These are phyloP conservation scores for Babyrousa celebensis DNA, from an alignment of 2,797 vertebrate species.

Conservation along the genomic window DNA sequence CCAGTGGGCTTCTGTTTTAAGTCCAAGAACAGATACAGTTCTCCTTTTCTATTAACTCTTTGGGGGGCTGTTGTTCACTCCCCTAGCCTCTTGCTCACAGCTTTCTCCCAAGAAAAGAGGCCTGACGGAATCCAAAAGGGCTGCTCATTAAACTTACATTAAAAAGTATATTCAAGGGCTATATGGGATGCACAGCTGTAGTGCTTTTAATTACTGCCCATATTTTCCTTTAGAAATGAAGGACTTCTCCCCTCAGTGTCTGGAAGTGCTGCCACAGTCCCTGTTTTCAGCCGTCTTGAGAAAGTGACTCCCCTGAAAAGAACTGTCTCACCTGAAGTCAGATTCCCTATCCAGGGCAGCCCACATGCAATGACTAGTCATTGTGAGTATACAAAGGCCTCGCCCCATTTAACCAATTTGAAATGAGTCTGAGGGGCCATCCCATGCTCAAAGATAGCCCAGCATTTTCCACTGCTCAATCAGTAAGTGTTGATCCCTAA, in stretches of 20 bases:
- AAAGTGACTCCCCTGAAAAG: background rate
- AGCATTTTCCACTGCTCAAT: background rate
- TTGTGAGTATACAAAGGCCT: background rate
- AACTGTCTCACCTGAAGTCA: background rate
- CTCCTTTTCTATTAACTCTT: background rate
- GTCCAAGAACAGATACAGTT: background rate
- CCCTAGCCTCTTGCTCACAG: background rate
- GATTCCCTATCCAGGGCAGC: background rate
- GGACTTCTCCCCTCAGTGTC: background rate
- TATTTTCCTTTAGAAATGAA: background rate
- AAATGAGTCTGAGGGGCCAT: background rate
- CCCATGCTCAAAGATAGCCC: background rate
- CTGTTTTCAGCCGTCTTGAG: background rate
- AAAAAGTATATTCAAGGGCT: background rate
- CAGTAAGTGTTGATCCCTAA: background rate
- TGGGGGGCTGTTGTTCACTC: background rate
- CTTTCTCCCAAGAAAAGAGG: background rate
- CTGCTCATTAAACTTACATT: background rate
- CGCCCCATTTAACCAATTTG: background rate
- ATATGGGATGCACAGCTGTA: background rate
- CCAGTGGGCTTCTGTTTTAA: background rate
- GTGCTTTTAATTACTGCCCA: background rate
- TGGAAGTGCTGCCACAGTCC: background rate
- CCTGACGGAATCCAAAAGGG: background rate
- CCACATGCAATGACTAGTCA: too few relatives aligned